phyloP scores from a whole-genome alignment of 1,140 invertebrate genomes.

The Odontomachus brunneus region DNA sequence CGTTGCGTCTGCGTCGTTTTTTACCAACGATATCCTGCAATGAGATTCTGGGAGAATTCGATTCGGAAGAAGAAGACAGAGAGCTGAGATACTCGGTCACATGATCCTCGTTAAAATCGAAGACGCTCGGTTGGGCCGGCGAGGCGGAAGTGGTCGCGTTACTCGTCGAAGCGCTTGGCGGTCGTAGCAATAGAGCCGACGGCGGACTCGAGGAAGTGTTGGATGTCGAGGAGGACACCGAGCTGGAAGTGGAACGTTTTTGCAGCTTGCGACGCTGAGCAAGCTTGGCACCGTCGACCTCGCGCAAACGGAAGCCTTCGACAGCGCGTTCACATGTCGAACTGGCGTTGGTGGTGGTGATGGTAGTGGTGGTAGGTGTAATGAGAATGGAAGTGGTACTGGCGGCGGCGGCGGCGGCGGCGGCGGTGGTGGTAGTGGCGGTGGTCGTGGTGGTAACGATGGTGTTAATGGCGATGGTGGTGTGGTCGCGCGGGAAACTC shows the following conservation, averaged over 20 bases:
- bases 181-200: slow-evolving; percentile 68
- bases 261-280: slow-evolving; percentile 90
- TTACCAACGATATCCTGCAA: slow-evolving; percentile 34
- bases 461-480: no score
- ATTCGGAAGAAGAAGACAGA: slow-evolving; percentile 83
- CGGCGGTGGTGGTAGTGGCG: no score
- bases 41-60: slow-evolving; percentile 74
- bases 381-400: no score
- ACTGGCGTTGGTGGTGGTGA: not conserved
- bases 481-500: no score
- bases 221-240: slow-evolving; percentile 81
- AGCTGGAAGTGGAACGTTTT: slow-evolving; percentile 87
- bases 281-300: slow-evolving; percentile 88
- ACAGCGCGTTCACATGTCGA: slow-evolving; percentile 3
- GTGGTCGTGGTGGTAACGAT: no score
- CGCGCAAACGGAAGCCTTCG: slow-evolving; percentile 89
- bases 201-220: slow-evolving; percentile 65
- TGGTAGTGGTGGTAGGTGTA: no score
- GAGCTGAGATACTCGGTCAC: slow-evolving; percentile 86
- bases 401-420: no score
- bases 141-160: slow-evolving; percentile 68
- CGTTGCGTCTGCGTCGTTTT: slow-evolving; percentile 60
- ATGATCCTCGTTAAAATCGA: slow-evolving; percentile 86
- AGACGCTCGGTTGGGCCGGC: slow-evolving; percentile 80
- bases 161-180: slow-evolving; percentile 67